A percentile compares a stretch with the other conserved stretches of the same genome.
These are phyloP conservation scores for Agonopterix heracliana DNA, from an alignment of 2,888 invertebrate genomes.

Conservation along the genomic window DNA sequence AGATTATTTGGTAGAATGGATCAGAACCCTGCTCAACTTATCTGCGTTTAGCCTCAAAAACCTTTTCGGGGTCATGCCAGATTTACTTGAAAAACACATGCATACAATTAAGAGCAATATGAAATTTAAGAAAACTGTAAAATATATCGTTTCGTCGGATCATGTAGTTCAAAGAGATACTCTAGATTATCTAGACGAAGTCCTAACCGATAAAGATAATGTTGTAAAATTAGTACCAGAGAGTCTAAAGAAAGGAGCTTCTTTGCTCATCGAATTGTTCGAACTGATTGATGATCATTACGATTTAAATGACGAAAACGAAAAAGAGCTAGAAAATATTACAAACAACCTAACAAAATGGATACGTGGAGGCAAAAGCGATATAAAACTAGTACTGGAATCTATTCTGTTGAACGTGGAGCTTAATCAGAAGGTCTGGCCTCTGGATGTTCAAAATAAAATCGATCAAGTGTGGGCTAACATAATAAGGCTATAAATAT, in stretches of 20 bases:
- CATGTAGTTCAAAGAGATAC: conserved; percentile 29
- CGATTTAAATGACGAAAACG: conserved; percentile 27
- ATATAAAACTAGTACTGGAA: conserved; percentile 19
- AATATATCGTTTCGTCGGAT: conserved; percentile 20
- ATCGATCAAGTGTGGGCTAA: conserved; percentile 31
- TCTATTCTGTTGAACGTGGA: conserved; percentile 32
- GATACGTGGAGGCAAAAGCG: conserved; percentile 2
- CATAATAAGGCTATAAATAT: conserved; percentile 19
- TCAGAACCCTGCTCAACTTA: conserved; percentile 27
- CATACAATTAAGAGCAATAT: conserved; percentile 27
- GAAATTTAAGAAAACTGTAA: conserved; percentile 28
- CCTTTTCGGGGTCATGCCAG: conserved; percentile 24
- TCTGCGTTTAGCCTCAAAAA: conserved; percentile 19
- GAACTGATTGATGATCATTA: conserved; percentile 31
- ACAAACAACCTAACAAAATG: conserved; percentile 20
- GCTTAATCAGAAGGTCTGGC: conserved; percentile 35
- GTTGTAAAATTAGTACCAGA: conserved; percentile 22
- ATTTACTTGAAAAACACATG: conserved; percentile 25
- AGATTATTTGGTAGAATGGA: conserved; percentile 36
- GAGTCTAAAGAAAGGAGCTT: conserved; percentile 22
- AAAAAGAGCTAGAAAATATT: conserved; percentile 25
- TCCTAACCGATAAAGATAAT: conserved; percentile 28
- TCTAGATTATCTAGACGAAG: conserved; percentile 42
- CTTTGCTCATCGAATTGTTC: conserved; percentile 26
- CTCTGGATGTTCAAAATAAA: conserved; percentile 26